Base-by-base conservation (phyloP, 1,140 invertebrate species). In the Drosophila kohkoa region DNA sequence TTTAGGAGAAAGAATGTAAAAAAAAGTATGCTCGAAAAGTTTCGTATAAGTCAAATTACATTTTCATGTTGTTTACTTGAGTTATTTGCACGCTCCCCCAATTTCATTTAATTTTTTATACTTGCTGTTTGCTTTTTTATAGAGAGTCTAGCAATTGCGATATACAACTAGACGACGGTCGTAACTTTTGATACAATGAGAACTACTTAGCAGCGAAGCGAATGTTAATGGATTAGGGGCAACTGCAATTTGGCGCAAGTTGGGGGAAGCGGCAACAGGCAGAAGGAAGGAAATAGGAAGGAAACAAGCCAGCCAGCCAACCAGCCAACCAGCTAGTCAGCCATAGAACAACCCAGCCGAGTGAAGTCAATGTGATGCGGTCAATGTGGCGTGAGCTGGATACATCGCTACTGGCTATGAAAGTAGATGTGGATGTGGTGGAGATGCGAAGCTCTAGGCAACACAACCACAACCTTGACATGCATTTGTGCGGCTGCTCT, bases 381-480 rank as follows among this genome's bases (percentile, higher is more conserved):
- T 88, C 79, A 81, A 71, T 77, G 75, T 55, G 77, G 77, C 49
- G 55, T 67, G 16, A 66, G 63, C 28, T 43, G 20, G 28, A 52
- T 28, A n/a, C 16, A 28, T 32, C 32, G 49, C 16, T 5, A 25
- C 16, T 25, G 5, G 48, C 57, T 11, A 3, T 8, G 32, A 20
- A 30, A n/a, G 63, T n/a, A 11, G 11, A 20, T 10, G 16, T 16
- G 3, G 16, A 30, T 20, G 30, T 0, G 8, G 10, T 41, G 57
- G 25, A 32, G 59, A 16, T 38, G 35, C 35, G 30, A 30, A 66
- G 73, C 67, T 81, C 73, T 59, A 65, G 67, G 80, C 74, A 82
- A 70, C 69, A 78, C 11, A 81, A 81, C 83, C 83, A n/a, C 80
- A 88, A 73, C 83, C 83, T 88, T 88, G 83, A 89, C 85, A 88